A percentile compares a stretch with the other conserved stretches of the same genome.
phyloP scores from a whole-genome alignment of 2,888 invertebrate genomes.

The Onthophagus sagittarius region DNA sequence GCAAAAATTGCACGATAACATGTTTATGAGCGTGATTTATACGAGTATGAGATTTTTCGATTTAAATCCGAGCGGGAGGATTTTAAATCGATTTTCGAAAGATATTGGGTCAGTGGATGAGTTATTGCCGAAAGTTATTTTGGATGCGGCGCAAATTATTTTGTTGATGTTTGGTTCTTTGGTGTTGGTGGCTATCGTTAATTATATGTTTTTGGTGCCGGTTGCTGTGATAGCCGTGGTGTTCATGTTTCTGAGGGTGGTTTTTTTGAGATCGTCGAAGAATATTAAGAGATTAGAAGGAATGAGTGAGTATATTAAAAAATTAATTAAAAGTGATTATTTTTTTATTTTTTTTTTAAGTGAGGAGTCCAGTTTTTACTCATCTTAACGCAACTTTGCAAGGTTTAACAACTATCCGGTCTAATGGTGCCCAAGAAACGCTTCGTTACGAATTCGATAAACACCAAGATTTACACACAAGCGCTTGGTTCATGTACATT shows the following conservation, averaged over 20 bases:
- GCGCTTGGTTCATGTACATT: constrained; percentile 65
- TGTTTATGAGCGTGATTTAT: constrained; percentile 60
- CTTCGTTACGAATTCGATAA: constrained; percentile 55
- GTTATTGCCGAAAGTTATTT: constrained; percentile 60
- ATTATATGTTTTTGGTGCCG: constrained; percentile 50
- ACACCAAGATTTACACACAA: constrained; percentile 61
- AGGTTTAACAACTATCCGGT: constrained; percentile 76
- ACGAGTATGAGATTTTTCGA: constrained; percentile 74
- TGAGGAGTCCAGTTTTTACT: constrained; percentile 79
- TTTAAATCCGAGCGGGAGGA: constrained; percentile 75
- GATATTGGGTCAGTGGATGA: constrained; percentile 80
- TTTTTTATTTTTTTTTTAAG: constrained; percentile 48
- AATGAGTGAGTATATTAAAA: constrained; percentile 55
- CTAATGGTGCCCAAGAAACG: constrained; percentile 65
- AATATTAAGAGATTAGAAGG: constrained; percentile 67
- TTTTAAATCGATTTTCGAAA: constrained; percentile 78
- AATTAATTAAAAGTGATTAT: not conserved
- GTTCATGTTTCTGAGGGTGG: constrained; percentile 59
- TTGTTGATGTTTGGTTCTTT: constrained; percentile 52
- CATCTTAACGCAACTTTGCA: constrained; percentile 76
- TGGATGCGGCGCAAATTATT: constrained; percentile 58
- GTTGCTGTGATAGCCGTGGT: constrained; percentile 55
- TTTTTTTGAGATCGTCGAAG: constrained; percentile 66
- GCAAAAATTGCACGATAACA: constrained; percentile 63
- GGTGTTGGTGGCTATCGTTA: constrained; percentile 54